Evolutionary conservation across 2,113 vertebrate species (phyloP), one percentile per base, ranked within the genome.

Genomic region (Carassius carassius): DNA sequence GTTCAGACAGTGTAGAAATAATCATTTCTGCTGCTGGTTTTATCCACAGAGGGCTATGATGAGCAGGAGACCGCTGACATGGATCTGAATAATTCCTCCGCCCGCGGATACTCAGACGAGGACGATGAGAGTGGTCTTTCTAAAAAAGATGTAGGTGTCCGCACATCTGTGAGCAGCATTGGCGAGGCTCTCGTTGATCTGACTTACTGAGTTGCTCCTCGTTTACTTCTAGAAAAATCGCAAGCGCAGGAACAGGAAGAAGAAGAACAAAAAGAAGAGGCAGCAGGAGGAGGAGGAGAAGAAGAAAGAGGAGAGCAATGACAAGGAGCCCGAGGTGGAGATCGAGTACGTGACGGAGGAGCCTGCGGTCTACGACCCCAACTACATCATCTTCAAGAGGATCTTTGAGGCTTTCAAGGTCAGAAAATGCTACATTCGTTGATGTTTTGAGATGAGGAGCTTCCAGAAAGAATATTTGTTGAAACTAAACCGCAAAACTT

Each of bases 321-420:
- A 86, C 1, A 95, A 94, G 17, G 88, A 95, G 19, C 70, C 93
- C 0, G 96, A 96, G 37, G 95, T 98, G 54, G 97, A 98, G 88
- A 96, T 98, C 0, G 97, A 98, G 86, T 98, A 98, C 0, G 89
- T 98, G 67, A 95, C 96, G 0, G 97, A 97, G 85, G 96, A 98
- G 85, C 97, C 96, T 0, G 96, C 98, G 76, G 96, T 97, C 85
- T 97, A 96, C 1, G 97, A 98, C 87, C 96, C 97, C 78, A 96
- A 97, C 89, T 98, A 92, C 89, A 96, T 98, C 90, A 97, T 97
- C 91, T 98, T 98, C 90, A 97, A 97, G 92, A 95, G 95, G 89
- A 97, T 98, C 82, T 98, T 98, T 41, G 96, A 98, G 74, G 95
- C 97, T 0, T 98, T 98, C 91, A 98, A 96, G 96, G 97, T 98